Base-by-base conservation (phyloP, 1,140 invertebrate genomes). In the Hesperophylax magnus region DNA sequence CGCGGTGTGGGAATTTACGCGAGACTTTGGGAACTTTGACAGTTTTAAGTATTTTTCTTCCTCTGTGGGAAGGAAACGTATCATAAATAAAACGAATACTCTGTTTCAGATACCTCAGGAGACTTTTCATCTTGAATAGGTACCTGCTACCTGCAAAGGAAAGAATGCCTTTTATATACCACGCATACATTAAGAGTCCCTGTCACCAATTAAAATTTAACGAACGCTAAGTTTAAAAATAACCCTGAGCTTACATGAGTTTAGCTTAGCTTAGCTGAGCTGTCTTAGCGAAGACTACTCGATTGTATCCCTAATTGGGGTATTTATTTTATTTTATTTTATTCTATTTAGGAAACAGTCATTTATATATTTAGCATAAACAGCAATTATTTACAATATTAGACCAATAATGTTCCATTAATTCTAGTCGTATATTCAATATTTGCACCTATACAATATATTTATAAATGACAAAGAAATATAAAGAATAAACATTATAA, bases 21-120 rank as follows among this genome's bases (percentile, higher is more conserved):
- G 63, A 27, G 27, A 65, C 63, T 65, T 65, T 27, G 17, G 27
- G 63, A 65, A 65, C 17, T 65, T 65, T 65, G 63, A 65, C 63
- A 65, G 22, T 22, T 65, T 34, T 31, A 65, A 65, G 63, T 65
- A 65, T 65, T 65, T 65, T 65, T 65, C 17, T 15, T 34, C 6
- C 63, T 65, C 58, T 58, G n/a, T 58, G 18, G 63, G 63, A 22
- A 27, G 22, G 63, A 31, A 65, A 31, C 63, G 63, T 27, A 65
- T 65, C 24, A 65, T 65, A 65, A 65, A 65, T 65, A 65, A 65
- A 65, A 15, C 27, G 27, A 65, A 65, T 17, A 20, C 22, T n/a
- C 27, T 15, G 58, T 11, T 61, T 11, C 17, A 24, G 22, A 27
- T 22, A 65, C 63, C 11, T 27, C 17, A 17, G 63, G 9, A 65